Conservation (phyloP, 2,888 invertebrate genomes). For the Brassicogethes aeneus region DNA sequence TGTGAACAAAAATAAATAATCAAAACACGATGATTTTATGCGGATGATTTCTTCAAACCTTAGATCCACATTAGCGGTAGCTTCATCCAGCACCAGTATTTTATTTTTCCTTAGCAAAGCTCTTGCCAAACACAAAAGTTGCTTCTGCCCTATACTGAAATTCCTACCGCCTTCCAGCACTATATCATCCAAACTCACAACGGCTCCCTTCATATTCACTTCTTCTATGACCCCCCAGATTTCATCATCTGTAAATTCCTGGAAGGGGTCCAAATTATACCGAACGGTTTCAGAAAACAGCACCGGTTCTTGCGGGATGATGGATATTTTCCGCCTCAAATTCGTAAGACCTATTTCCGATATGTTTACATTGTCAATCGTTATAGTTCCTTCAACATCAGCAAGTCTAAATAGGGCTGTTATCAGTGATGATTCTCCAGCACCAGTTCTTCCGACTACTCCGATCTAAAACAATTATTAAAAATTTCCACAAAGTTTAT, state of each 20-base stretch:
- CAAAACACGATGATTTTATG: conserved; percentile 1
- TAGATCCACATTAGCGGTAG: conserved; percentile 88
- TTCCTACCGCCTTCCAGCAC: conserved; percentile 68
- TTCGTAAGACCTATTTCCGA: conserved; percentile 42
- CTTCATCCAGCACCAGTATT: conserved; percentile 45
- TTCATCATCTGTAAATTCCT: conserved; percentile 54
- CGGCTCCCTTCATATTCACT: conserved; percentile 52
- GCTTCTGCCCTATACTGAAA: conserved; percentile 83
- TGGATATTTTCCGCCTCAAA: conserved; percentile 46
- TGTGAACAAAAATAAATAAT: conserved; percentile 6
- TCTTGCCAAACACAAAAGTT: conserved; percentile 78
- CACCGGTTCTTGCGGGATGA: conserved; percentile 58
- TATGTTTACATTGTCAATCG: conserved; percentile 44
- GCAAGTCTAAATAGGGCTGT: conserved; percentile 48
- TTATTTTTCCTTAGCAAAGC: conserved; percentile 76
- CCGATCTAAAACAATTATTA: conserved; percentile 24
- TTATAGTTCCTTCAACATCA: conserved; percentile 42
- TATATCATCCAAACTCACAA: conserved; percentile 52
- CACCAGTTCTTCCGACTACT: conserved; percentile 51
- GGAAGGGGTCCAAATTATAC: conserved; percentile 65
- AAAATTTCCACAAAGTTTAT: background rate
- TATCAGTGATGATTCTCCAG: conserved; percentile 44
- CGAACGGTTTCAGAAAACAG: conserved; percentile 48
- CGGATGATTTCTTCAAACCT: conserved; percentile 41
- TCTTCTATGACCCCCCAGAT: conserved; percentile 64